phyloP scores from a whole-genome alignment of 2,888 invertebrate species.

The Hesperia comma region DNA sequence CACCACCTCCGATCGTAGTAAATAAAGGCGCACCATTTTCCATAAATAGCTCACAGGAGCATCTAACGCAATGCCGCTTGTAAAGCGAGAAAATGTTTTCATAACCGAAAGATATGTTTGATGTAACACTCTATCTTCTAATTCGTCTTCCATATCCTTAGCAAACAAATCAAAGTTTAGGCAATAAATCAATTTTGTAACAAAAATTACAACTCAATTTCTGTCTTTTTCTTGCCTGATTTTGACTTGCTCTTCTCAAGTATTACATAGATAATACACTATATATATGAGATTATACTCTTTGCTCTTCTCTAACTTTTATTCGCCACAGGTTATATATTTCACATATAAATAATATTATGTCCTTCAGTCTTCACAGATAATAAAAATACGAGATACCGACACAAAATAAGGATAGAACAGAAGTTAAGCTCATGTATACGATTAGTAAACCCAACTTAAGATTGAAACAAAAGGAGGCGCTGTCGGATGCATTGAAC shows the following conservation, averaged over 20 bases:
- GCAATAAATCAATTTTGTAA: conserved; percentile 36
- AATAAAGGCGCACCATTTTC: conserved; percentile 90
- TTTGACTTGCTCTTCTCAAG: neutral
- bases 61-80: conserved; percentile 91
- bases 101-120: conserved; percentile 94
- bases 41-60: conserved; percentile 90
- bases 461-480: too few species aligned
- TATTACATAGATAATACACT: too few species aligned
- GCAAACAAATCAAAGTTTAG: conserved; percentile 40
- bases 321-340: too few species aligned
- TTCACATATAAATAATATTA: too few species aligned
- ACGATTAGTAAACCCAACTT: too few species aligned
- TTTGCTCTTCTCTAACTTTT: too few species aligned
- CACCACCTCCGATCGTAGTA: conserved; percentile 91
- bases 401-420: too few species aligned
- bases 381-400: too few species aligned
- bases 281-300: too few species aligned
- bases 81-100: conserved; percentile 92
- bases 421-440: too few species aligned
- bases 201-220: conserved; percentile 24
- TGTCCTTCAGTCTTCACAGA: too few species aligned
- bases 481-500: too few species aligned
- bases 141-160: conserved; percentile 93
- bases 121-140: conserved; percentile 94
- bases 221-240: conserved; percentile 1